A percentile compares a stretch with the other conserved stretches of the same genome.
phyloP scores from a whole-genome alignment of 2,797 vertebrate genomes.

The Bucorvus abyssinicus region DNA sequence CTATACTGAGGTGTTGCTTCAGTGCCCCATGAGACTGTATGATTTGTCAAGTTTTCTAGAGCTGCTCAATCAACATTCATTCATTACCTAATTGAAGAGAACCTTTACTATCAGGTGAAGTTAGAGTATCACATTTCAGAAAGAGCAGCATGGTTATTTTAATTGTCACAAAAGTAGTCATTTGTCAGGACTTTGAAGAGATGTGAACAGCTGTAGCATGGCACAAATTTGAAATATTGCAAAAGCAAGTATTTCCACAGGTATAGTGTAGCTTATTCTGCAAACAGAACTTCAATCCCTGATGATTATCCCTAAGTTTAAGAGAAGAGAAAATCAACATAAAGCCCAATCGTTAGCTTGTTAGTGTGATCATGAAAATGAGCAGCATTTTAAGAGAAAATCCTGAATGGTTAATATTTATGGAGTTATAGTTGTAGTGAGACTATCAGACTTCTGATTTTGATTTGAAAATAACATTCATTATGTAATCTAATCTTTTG shows the following conservation, averaged over 20 bases:
- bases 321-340: not conserved
- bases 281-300: not conserved
- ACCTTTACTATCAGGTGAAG: not conserved
- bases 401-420: not conserved
- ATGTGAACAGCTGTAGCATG: not conserved
- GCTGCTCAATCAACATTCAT: not conserved
- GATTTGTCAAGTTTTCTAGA: not conserved
- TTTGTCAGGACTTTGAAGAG: not conserved
- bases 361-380: not conserved
- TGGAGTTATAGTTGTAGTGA: not conserved
- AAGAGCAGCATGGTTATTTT: not conserved
- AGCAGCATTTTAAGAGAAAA: not conserved
- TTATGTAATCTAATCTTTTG: not conserved
- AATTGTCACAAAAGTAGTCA: not conserved
- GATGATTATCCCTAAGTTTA: not conserved
- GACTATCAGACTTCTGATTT: not conserved
- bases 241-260: not conserved
- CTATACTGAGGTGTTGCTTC: not conserved
- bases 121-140: not conserved
- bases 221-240: not conserved
- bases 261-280: not conserved
- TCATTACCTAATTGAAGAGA: not conserved
- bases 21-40: accelerated
- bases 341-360: not conserved
- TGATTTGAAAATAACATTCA: not conserved